Conservation (phyloP, 2,113 vertebrate species). For the Cynocephalus volans region DNA sequence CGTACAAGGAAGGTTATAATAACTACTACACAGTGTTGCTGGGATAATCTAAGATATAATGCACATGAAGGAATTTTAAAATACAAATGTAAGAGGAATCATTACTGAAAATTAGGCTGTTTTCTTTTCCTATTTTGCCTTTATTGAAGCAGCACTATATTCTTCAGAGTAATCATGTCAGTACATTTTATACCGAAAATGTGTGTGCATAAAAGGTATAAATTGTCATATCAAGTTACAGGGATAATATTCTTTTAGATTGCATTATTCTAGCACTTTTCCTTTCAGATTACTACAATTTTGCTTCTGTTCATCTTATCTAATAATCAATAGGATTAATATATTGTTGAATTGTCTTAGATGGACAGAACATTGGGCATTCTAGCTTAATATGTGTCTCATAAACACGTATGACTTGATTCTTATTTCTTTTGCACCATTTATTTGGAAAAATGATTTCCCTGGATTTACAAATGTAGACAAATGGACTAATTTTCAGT, state of each 20-base stretch:
- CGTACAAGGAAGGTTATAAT: background rate
- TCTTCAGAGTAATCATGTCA: constrained; percentile 57
- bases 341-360: constrained; percentile 20
- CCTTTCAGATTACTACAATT: background rate
- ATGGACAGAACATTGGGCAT: background rate
- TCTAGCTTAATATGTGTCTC: background rate
- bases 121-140: constrained; percentile 42
- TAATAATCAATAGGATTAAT: constrained; percentile 37
- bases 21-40: background rate
- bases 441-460: background rate
- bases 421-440: constrained; percentile 1
- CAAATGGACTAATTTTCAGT: constrained; percentile 39
- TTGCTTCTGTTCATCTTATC: constrained; percentile 20
- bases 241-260: constrained; percentile 7
- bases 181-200: constrained; percentile 54
- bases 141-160: constrained; percentile 24
- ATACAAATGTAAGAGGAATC: constrained; percentile 4
- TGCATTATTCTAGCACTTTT: background rate
- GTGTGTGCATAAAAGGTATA: constrained; percentile 8
- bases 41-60: background rate
- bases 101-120: constrained; percentile 42
- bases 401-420: background rate
- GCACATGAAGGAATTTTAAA: background rate
- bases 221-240: background rate
- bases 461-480: constrained; percentile 1